Base-by-base conservation (phyloP, 1,140 invertebrate genomes). In the Matsumurasca onukii region DNA sequence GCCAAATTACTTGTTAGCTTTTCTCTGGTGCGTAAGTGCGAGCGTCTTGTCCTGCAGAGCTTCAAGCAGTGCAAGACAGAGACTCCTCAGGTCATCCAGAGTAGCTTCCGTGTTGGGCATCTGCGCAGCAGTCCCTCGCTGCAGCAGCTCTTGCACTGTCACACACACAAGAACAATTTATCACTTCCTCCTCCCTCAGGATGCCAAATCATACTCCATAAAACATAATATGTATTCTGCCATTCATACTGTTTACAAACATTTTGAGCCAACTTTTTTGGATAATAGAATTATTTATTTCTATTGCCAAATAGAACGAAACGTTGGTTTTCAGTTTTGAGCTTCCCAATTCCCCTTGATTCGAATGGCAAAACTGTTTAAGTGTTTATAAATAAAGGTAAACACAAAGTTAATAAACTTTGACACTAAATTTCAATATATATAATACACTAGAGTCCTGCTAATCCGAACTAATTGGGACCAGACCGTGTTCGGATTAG, bases 21-120 rank as follows among this genome's bases (percentile, higher is more conserved):
- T 93, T 72, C 89, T 89, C 74, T 94, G 91, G 80, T 94, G 91
- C 52, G 86, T 85, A 2, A 94, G 76, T 13, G 91, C 91, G 31
- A 92, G 78, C 48, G 88, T 90, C 82, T 94, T 94, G 76, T 94
- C 92, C 79, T 91, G 91, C 15, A 94, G 80, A 31, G 91, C 86
- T 77, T 95, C 92, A 67, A 94, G 81, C 13, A 94, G 78, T 17
- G 90, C 90, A 51, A 89, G 80, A 71, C 91, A 91, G 17, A 94
- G 76, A 2, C 86, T 87, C 72, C 90, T 89, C 9, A 94, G 79
- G 78, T 94, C 91, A 17, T 86, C 81, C 68, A 90, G 80, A 1
- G 88, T 88, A 69, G 88, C 86, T n/a, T 88, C 86, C 71, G 86
- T 89, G 61, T 87, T 85, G 70, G 89, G 86, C 17, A 88, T 75